Conservation (phyloP, 2,888 invertebrate species). For the Cryptosula pallasiana region DNA sequence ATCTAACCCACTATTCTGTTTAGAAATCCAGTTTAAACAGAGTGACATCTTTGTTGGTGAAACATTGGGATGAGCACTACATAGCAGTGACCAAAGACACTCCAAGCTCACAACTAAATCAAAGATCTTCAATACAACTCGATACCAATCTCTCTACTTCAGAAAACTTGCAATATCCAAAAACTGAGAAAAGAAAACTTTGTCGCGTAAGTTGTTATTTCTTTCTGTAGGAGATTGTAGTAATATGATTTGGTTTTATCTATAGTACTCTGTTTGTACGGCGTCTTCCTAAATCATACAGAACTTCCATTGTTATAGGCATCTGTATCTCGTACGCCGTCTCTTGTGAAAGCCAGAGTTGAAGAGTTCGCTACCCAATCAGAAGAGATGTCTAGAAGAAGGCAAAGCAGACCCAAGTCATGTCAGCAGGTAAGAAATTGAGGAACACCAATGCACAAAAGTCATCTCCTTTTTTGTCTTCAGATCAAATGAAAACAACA, state of each 20-base stretch:
- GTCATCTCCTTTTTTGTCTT: too few relatives aligned
- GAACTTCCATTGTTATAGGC: neutral
- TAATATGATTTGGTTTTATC: too few relatives aligned
- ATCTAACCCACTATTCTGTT: too few relatives aligned
- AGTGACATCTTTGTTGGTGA: conserved; percentile 6
- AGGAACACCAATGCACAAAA: too few relatives aligned
- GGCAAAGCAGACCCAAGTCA: neutral
- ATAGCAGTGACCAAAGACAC: neutral
- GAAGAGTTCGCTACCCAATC: conserved; percentile 1
- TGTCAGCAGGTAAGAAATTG: neutral
- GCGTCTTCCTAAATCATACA: too few relatives aligned
- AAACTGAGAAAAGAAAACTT: neutral
- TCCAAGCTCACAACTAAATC: neutral
- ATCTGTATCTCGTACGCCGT: neutral
- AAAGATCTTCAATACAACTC: neutral
- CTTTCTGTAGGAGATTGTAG: neutral
- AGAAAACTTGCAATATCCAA: neutral
- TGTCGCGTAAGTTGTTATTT: neutral
- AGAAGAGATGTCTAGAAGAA: neutral
- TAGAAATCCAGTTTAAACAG: neutral
- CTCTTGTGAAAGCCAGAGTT: neutral
- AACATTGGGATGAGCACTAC: conserved; percentile 11
- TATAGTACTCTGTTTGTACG: too few relatives aligned
- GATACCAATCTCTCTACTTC: neutral
- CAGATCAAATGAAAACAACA: too few relatives aligned